phyloP scores from a whole-genome alignment of 2,113 vertebrate species.

The Natator depressus region DNA sequence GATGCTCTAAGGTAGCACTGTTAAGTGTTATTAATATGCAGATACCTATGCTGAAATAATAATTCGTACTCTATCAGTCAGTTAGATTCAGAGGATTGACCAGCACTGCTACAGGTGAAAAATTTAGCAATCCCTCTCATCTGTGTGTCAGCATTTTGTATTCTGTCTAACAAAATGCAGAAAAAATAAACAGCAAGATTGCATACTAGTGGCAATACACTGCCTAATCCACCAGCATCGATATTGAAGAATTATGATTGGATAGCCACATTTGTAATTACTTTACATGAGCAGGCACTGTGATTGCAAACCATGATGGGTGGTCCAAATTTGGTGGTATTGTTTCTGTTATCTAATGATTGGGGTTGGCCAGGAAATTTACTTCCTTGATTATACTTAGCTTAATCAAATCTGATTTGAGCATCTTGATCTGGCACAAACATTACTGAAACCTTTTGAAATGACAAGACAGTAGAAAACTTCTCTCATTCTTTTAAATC shows the following conservation, averaged over 20 bases:
- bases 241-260: not conserved
- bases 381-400: conserved; percentile 51
- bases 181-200: conserved; percentile 3
- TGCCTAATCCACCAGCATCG: not conserved
- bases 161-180: not conserved
- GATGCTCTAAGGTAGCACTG: conserved; percentile 43
- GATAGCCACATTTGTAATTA: conserved; percentile 8
- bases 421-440: conserved; percentile 42
- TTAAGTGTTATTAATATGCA: conserved; percentile 52
- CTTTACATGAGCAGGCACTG: not conserved
- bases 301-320: conserved; percentile 42
- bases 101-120: not conserved
- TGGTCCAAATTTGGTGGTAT: conserved; percentile 55
- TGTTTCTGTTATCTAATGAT: conserved; percentile 33
- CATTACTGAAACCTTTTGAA: conserved; percentile 39
- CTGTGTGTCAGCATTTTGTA: not conserved
- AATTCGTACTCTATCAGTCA: not conserved
- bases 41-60: conserved; percentile 11
- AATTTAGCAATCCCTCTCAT: not conserved
- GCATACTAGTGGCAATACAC: not conserved
- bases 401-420: conserved; percentile 60
- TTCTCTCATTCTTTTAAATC: conserved; percentile 32
- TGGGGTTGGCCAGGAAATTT: conserved; percentile 38
- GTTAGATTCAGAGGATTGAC: not conserved
- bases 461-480: conserved; percentile 40